Conservation (phyloP, 2,113 vertebrate genomes). For the Vanacampus margaritifer region DNA sequence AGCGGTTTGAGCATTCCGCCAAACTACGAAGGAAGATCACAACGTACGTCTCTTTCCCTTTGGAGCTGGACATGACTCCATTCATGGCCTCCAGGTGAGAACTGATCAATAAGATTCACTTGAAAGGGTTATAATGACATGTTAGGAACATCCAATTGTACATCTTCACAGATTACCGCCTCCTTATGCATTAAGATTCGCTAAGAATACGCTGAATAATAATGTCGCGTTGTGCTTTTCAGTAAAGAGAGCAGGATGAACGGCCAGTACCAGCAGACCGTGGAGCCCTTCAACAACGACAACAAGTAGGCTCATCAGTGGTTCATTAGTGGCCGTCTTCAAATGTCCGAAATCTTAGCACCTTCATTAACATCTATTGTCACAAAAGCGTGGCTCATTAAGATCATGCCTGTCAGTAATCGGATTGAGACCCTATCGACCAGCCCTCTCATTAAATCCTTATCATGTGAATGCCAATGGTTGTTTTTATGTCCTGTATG, state of each 20-base stretch:
- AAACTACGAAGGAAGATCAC: slow-evolving; percentile 97
- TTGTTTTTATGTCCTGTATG: no score
- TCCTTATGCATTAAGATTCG: neutral
- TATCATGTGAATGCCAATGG: neutral
- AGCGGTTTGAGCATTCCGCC: slow-evolving; percentile 89
- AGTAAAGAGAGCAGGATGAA: slow-evolving; percentile 99
- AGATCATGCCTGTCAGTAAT: neutral
- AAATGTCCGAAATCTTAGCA: neutral
- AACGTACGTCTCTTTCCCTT: slow-evolving; percentile 94
- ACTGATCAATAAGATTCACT: neutral
- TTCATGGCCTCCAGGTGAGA: slow-evolving; percentile 98
- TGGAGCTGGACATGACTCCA: slow-evolving; percentile 98
- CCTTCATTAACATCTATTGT: neutral
- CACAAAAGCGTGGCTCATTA: neutral
- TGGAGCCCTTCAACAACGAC: slow-evolving; percentile 92
- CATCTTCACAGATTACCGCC: neutral
- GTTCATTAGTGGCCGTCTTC: neutral
- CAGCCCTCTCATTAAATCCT: neutral
- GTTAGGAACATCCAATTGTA: no score
- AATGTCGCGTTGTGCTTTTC: slow-evolving; percentile 32
- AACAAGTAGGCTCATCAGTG: slow-evolving; percentile 86
- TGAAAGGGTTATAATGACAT: neutral
- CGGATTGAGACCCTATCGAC: neutral
- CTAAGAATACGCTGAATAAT: neutral
- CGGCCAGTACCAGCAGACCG: slow-evolving; percentile 91